phyloP scores from a whole-genome alignment of 2,888 invertebrate species.

The Flexamia atlantica region DNA sequence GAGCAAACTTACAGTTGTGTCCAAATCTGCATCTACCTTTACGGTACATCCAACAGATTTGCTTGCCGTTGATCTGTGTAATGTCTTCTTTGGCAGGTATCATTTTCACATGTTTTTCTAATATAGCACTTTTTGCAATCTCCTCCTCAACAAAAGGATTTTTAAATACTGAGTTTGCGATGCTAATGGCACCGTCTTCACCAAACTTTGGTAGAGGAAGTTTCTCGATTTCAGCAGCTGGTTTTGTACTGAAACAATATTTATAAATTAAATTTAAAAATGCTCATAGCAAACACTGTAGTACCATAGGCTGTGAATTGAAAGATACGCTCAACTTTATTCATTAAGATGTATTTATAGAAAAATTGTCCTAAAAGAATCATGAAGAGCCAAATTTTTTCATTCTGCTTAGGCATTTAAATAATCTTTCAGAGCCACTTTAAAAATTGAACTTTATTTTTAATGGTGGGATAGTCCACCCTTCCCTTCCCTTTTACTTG shows the following conservation, averaged over 20 bases:
- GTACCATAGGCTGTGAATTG: too few species aligned
- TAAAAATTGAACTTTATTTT: too few species aligned
- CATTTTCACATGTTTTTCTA: slow-evolving; percentile 97
- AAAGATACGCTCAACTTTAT: too few species aligned
- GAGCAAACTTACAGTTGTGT: slow-evolving; percentile 94
- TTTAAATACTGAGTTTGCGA: slow-evolving; percentile 88
- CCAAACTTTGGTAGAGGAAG: slow-evolving; percentile 72
- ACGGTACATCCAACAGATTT: slow-evolving; percentile 95
- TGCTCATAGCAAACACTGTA: not conserved
- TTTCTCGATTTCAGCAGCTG: slow-evolving; percentile 51
- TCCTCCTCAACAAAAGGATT: slow-evolving; percentile 94
- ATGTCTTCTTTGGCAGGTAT: slow-evolving; percentile 84
- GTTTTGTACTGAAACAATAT: not conserved
- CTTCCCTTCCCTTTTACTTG: too few species aligned
- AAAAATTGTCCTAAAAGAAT: too few species aligned
- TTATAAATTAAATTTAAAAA: not conserved
- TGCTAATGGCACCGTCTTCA: slow-evolving; percentile 70
- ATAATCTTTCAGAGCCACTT: too few species aligned
- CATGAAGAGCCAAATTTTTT: too few species aligned
- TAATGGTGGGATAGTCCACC: too few species aligned
- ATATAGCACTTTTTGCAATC: slow-evolving; percentile 89
- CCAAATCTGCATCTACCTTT: slow-evolving; percentile 95
- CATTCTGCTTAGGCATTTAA: too few species aligned
- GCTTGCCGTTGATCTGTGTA: slow-evolving; percentile 90
- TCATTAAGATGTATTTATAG: too few species aligned